Percentiles rank a stretch among this genome's conserved stretches.
These are phyloP conservation scores for Stigmatopora nigra DNA, from an alignment of 2,113 vertebrate species.

Conservation along the genomic window DNA sequence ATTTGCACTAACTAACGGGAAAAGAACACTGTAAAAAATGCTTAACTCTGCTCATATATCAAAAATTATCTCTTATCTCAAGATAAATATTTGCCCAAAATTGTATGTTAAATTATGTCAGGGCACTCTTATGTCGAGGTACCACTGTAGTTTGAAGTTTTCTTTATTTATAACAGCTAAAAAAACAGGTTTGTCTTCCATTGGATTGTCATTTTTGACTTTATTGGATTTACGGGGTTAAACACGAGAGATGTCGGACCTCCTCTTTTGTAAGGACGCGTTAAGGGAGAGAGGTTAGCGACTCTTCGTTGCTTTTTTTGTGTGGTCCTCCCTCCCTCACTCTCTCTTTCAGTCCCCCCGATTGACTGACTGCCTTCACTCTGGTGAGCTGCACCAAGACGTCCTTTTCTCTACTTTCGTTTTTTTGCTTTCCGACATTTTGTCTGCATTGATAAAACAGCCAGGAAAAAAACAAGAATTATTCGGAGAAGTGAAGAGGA, in stretches of 20 bases:
- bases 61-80: too few species aligned
- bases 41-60: too few species aligned
- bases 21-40: too few species aligned
- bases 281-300: constrained; percentile 29
- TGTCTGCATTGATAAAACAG: not conserved
- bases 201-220: not conserved
- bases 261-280: constrained; percentile 3
- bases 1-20: too few species aligned
- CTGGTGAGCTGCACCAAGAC: constrained; percentile 20
- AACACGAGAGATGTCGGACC: constrained; percentile 9
- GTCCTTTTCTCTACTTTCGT: not conserved
- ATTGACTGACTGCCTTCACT: constrained; percentile 26
- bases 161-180: not conserved
- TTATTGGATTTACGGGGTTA: not conserved
- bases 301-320: constrained; percentile 9
- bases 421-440: not conserved
- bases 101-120: too few species aligned
- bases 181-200: constrained; percentile 1
- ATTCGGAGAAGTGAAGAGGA: constrained; percentile 16
- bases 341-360: constrained; percentile 31
- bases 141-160: not conserved
- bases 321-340: constrained; percentile 29
- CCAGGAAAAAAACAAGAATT: not conserved
- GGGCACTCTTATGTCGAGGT: not conserved
- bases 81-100: too few species aligned